These are phyloP conservation scores for Urocynchramus pylzowi DNA, from an alignment of 2,113 vertebrate genomes.

Conservation along the genomic window DNA sequence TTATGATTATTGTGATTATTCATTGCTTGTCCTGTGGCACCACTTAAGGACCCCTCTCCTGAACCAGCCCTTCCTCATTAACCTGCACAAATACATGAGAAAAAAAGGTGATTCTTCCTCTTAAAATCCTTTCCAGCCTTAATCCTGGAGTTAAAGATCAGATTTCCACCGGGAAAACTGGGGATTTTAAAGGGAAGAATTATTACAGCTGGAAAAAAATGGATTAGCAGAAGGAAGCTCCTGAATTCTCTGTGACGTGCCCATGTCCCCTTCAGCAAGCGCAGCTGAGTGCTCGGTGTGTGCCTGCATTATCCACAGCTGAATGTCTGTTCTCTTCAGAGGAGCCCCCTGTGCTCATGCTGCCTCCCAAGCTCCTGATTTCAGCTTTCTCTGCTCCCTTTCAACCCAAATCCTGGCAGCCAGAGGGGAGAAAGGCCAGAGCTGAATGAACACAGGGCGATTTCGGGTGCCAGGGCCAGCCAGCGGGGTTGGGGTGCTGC, in stretches of 20 bases:
- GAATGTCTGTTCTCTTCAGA: neutral
- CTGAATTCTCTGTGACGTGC: neutral
- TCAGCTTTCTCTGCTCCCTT: neutral
- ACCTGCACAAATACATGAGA: neutral
- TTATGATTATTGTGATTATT: neutral
- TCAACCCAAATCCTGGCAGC: slow-evolving; percentile 62
- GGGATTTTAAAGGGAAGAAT: neutral
- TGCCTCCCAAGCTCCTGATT: neutral
- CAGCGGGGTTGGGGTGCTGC: slow-evolving; percentile 34
- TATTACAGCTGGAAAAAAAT: neutral
- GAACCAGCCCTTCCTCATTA: neutral
- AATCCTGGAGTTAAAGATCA: neutral
- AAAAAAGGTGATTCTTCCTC: neutral
- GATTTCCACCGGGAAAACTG: neutral
- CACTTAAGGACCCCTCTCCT: neutral
- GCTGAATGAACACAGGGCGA: slow-evolving; percentile 57
- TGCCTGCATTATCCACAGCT: neutral
- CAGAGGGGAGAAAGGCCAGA: slow-evolving; percentile 40
- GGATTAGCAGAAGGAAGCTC: neutral
- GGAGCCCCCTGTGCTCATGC: neutral
- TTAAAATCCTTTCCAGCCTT: neutral
- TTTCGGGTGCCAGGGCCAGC: slow-evolving; percentile 68
- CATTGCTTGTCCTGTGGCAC: neutral
- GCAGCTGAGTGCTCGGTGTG: neutral
- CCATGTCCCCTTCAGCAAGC: neutral